phyloP scores from a whole-genome alignment of 1,140 invertebrate species.

The Pomacea maculata region DNA sequence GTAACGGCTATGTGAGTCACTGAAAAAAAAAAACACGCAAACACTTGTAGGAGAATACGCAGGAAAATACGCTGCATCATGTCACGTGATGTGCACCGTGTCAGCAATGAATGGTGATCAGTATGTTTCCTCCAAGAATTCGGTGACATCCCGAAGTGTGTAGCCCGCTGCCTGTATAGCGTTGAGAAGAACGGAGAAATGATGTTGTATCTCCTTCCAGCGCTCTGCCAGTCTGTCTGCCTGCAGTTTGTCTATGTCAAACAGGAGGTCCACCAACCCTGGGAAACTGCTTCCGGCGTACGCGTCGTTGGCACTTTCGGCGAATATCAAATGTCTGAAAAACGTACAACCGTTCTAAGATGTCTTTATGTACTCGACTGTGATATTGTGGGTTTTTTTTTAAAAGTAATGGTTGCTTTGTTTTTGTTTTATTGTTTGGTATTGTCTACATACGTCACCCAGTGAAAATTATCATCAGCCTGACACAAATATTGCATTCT shows the following conservation, averaged over 20 bases:
- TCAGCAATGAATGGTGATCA: not conserved
- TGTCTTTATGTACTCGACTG: no score
- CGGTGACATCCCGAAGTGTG: constrained; percentile 44
- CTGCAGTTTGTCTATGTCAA: constrained; percentile 45
- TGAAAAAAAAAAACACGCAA: no score
- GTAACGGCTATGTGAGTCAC: no score
- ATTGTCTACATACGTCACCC: no score
- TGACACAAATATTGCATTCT: no score
- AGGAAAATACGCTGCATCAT: no score
- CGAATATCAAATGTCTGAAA: constrained; percentile 64
- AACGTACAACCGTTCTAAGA: not conserved
- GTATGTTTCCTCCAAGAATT: constrained; percentile 38
- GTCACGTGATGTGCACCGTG: no score
- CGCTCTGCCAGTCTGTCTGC: constrained; percentile 12
- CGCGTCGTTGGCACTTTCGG: constrained; percentile 60
- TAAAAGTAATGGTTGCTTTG: no score
- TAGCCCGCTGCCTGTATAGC: constrained; percentile 51
- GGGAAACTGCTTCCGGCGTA: constrained; percentile 65
- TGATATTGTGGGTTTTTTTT: no score
- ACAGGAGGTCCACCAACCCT: constrained; percentile 61
- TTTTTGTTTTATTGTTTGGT: no score
- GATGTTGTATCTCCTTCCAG: constrained; percentile 48
- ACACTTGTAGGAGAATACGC: no score
- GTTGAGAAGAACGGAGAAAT: constrained; percentile 49
- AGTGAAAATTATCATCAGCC: no score